A percentile compares a stretch with the other conserved stretches of the same genome.
Evolutionary conservation across 1,140 invertebrate genomes (phyloP).

Genomic region (Drosophila sturtevanti): DNA sequence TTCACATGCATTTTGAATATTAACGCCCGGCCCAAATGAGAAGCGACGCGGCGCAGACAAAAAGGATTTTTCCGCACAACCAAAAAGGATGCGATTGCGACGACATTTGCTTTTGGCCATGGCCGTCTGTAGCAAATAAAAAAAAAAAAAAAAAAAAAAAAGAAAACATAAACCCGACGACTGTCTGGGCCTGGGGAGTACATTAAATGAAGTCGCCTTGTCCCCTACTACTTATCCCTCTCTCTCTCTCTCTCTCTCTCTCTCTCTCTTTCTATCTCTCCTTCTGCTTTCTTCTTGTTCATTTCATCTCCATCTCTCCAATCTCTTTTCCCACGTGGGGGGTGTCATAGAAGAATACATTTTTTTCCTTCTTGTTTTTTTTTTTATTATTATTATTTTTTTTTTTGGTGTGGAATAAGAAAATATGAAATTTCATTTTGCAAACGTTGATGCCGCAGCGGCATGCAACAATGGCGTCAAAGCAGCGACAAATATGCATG

Average conservation of each 20-base stretch:
- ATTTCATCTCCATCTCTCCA: constrained; percentile 19
- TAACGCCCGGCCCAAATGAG: constrained; percentile 65
- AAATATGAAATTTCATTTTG: constrained; percentile 79
- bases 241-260: not conserved
- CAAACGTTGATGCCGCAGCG: constrained; percentile 36
- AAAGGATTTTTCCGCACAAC: constrained; percentile 61
- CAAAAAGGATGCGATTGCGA: constrained; percentile 63
- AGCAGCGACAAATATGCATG: constrained; percentile 54
- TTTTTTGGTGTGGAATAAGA: constrained; percentile 48
- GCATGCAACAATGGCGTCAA: constrained; percentile 73
- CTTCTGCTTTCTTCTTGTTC: not conserved
- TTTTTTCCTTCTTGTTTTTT: not conserved
- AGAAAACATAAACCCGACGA: too few relatives aligned
- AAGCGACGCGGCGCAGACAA: constrained; percentile 67
- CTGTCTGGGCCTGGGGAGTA: constrained; percentile 46
- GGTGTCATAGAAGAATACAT: constrained; percentile 8
- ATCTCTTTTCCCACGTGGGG: constrained; percentile 26
- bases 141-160: not conserved
- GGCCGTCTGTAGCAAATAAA: constrained; percentile 70
- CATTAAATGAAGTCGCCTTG: constrained; percentile 70
- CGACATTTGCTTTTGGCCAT: constrained; percentile 70
- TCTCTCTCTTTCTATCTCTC: too few relatives aligned
- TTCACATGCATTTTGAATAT: constrained; percentile 78
- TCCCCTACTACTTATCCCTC: not conserved
- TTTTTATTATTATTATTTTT: not conserved